Percentiles rank a stretch among this genome's conserved stretches.
These are phyloP conservation scores for Rattus rattus DNA, from an alignment of 2,113 vertebrate species.

Conservation along the genomic window DNA sequence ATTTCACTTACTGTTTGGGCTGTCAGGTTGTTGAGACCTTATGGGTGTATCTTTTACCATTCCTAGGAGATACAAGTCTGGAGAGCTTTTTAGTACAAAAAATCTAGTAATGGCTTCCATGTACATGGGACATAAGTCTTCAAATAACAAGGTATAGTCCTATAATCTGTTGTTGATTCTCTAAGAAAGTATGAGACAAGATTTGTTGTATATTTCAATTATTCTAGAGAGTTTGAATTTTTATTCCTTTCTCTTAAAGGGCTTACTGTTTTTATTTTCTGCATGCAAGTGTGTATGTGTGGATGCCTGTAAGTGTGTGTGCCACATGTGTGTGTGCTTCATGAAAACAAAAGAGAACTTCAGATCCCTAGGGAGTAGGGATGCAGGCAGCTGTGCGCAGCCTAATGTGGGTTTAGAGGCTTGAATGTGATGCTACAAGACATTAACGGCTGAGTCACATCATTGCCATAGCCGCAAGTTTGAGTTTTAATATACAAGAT, in stretches of 20 bases:
- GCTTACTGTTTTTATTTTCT: conserved; percentile 24
- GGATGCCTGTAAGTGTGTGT: not conserved
- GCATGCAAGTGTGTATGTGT: not conserved
- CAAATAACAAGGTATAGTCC: conserved; percentile 46
- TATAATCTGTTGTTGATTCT: conserved; percentile 67
- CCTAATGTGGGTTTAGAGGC: too few relatives aligned
- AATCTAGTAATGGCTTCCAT: not conserved
- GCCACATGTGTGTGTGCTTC: not conserved
- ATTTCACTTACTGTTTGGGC: not conserved
- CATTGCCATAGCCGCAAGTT: not conserved
- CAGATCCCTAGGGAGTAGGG: not conserved
- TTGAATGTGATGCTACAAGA: not conserved
- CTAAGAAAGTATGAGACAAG: conserved; percentile 56
- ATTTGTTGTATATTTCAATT: conserved; percentile 22
- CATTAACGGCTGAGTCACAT: not conserved
- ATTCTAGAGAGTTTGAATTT: conserved; percentile 15
- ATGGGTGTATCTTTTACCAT: not conserved
- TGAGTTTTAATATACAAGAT: conserved; percentile 7
- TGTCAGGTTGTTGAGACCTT: not conserved
- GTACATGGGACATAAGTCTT: conserved; percentile 25
- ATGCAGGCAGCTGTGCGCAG: not conserved
- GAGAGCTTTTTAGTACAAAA: not conserved
- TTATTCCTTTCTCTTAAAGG: not conserved
- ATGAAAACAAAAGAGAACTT: not conserved
- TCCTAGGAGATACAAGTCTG: not conserved